Evolutionary conservation across 2,888 invertebrate genomes (phyloP), one percentile per base, ranked within the genome.

Genomic region (Pseudolycoriella hygida): DNA sequence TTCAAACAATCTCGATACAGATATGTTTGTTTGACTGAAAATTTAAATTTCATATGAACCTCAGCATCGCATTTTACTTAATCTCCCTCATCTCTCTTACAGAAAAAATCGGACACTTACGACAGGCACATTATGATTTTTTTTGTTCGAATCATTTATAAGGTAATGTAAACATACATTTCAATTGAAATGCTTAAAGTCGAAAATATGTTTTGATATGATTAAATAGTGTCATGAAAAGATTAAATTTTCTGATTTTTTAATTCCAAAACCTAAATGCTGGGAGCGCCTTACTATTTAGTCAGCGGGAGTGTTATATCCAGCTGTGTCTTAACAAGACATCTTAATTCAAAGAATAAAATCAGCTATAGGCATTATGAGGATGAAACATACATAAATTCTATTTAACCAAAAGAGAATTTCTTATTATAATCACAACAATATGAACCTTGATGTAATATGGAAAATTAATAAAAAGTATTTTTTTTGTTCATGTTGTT

Each of bases 301-400:
- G 31, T 45, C 45, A 45, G 45, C 45, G 40, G 45, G 45, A 45
- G 45, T 45, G 45, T 41, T 32, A 45, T 45, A 31, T 34, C 45
- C 45, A 34, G 40, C 45, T 45, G 45, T 45, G 45, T 30, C 40
- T 41, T 45, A 45, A 45, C 45, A 45, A 45, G 45, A 45, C 45
- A 45, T 41, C 45, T 45, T 41, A 39, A 45, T 45, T 44, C 40
- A 40, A 44, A 44, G 31, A 34, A 34, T 34, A 34, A 34, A 12
- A 34, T 12, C 34, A 34, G 34, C 25, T 25, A 34, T 34, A 34
- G 34, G 34, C 15, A 34, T 14, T 34, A 34, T 12, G 34, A 34
- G 34, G 15, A 34, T 25, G 25, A 25, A 25, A 25, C 25, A 25
- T 25, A 25, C 25, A 25, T 25, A 25, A 25, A 25, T 25, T 25